Conservation (phyloP, 1,140 invertebrate genomes). For the Hycleus cichorii region DNA sequence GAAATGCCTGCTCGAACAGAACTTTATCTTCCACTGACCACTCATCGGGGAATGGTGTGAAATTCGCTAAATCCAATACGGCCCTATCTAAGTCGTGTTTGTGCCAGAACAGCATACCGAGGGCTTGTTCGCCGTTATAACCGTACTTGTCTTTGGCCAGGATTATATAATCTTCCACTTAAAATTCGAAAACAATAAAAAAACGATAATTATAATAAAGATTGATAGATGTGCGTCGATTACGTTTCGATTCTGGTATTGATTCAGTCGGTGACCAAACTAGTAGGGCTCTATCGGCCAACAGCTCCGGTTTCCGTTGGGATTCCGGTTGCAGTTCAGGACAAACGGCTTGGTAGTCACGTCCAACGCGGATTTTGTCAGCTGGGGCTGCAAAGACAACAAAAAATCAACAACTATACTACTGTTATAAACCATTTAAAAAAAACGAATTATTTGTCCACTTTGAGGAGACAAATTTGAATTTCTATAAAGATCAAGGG, state of each 20-base stretch:
- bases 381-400: slow-evolving; percentile 55
- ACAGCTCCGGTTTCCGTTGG: slow-evolving; percentile 50
- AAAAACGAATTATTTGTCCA: no score
- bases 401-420: background rate
- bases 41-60: slow-evolving; percentile 95
- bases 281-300: slow-evolving; percentile 78
- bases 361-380: slow-evolving; percentile 88
- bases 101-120: slow-evolving; percentile 98
- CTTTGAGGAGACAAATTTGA: no score
- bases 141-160: slow-evolving; percentile 97
- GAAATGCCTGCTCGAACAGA: slow-evolving; percentile 95
- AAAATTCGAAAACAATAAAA: slow-evolving; percentile 30
- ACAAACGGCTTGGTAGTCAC: slow-evolving; percentile 88
- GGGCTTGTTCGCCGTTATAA: slow-evolving; percentile 94
- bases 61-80: slow-evolving; percentile 88
- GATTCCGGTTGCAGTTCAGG: slow-evolving; percentile 63
- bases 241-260: slow-evolving; percentile 80
- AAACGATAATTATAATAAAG: background rate
- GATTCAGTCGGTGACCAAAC: slow-evolving; percentile 91
- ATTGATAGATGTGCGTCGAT: background rate
- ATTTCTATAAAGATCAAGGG: no score
- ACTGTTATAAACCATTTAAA: background rate
- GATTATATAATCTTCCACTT: slow-evolving; percentile 91
- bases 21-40: slow-evolving; percentile 98
- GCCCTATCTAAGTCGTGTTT: slow-evolving; percentile 93